Base-by-base conservation (phyloP, 1,140 invertebrate species). In the Zaprionus capensis region DNA sequence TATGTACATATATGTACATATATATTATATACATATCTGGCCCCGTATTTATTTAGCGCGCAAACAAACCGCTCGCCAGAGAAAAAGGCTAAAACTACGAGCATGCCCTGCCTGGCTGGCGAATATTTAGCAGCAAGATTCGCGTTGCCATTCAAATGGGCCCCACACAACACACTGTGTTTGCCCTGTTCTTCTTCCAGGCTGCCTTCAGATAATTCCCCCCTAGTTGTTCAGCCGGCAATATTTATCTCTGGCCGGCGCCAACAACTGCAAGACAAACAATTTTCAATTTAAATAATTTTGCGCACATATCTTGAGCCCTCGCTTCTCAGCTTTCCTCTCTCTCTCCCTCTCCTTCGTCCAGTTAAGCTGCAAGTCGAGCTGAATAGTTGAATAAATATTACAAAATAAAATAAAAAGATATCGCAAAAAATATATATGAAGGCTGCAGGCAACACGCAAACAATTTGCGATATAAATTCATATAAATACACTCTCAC, bases 211-310 rank as follows among this genome's bases (percentile, higher is more conserved):
- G 63, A 70, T 65, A 67, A 63, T 71, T 64, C 49, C 59, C 55
- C 65, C 59, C 59, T 53, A 24, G 20, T 22, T 84, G 59, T 24
- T 56, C 15, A 56, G 67, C 17, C 49, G 17, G 34, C 28, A 44
- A 57, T 78, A 71, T 71, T 78, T 84, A 84, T 86, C 82, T 85
- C 61, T 55, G 62, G 22, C 24, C 74, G 63, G 81, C 76, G 75
- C 82, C 78, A 86, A 58, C 66, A 76, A 85, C 78, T 88, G 74
- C 75, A 76, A 84, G 77, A 81, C 66, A 84, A 78, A 88, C 75
- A 81, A 76, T 76, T 90, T 88, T 84, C 78, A 88, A 87, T 87
- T 87, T 88, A 83, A 88, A 88, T 87, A 74, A 82, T 87, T 83
- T 77, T 51, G 67, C 58, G 14, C 68, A 78, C 78, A 75, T 80